A percentile compares a stretch with the other conserved stretches of the same genome.
phyloP scores from a whole-genome alignment of 2,888 invertebrate genomes.

The Pilophorus perplexus region DNA sequence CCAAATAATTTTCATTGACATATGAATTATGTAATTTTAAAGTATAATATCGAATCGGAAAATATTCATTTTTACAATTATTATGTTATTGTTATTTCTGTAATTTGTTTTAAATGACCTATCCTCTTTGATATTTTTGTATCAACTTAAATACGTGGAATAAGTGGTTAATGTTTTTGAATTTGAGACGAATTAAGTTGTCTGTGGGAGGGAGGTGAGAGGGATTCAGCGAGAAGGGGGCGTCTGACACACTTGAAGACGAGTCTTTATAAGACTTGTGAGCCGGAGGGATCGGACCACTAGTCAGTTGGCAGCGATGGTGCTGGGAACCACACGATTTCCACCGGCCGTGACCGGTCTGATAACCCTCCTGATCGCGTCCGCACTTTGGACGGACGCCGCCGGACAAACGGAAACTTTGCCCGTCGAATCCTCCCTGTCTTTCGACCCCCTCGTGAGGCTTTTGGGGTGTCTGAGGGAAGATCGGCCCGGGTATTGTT shows the following conservation, averaged over 20 bases:
- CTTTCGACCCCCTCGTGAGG: constrained; percentile 42
- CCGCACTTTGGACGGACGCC: too few species aligned
- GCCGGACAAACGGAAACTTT: constrained; percentile 9
- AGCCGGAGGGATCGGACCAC: constrained; percentile 13
- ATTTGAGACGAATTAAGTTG: too few species aligned
- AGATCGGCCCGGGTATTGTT: constrained; percentile 42
- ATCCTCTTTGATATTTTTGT: too few species aligned
- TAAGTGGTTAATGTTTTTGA: too few species aligned
- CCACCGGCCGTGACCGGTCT: not conserved
- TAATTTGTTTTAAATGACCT: too few species aligned
- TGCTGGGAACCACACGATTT: constrained; percentile 13
- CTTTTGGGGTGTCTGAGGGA: constrained; percentile 41
- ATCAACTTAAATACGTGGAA: too few species aligned
- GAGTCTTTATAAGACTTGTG: constrained; percentile 36
- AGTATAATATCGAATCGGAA: too few species aligned
- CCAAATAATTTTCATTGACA: too few species aligned
- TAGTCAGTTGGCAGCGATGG: constrained; percentile 27
- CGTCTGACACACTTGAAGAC: constrained; percentile 37
- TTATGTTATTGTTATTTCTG: too few species aligned
- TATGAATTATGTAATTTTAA: too few species aligned
- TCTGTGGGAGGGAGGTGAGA: too few species aligned
- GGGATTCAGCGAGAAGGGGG: constrained; percentile 18
- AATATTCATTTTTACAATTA: too few species aligned
- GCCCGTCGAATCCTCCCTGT: constrained; percentile 33
- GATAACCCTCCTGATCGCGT: not conserved